Evolutionary conservation across 2,113 vertebrate species (phyloP).

Genomic region (Petroica traversi): DNA sequence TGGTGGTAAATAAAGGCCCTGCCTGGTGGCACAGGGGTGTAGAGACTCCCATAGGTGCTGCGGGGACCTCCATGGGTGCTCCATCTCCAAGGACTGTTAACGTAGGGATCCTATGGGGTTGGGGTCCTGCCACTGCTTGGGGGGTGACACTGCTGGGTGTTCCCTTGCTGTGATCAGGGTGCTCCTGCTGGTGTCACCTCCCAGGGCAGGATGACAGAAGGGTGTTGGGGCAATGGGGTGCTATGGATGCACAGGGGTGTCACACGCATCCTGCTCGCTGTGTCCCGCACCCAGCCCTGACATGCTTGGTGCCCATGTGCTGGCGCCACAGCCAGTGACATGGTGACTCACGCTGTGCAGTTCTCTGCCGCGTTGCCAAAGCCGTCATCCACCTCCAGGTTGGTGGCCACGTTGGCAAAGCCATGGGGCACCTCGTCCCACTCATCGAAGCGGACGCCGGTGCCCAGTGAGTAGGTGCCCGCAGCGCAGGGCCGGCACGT

Average conservation of each 20-base stretch:
- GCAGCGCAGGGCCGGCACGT: conserved; percentile 82
- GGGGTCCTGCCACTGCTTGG: neutral
- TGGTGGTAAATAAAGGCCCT: neutral
- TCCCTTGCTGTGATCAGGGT: neutral
- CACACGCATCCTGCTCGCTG: neutral
- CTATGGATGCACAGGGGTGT: neutral
- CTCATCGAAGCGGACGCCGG: conserved; percentile 86
- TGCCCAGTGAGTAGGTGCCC: conserved; percentile 92
- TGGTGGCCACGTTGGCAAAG: conserved; percentile 84
- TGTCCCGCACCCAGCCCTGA: neutral
- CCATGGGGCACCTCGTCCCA: conserved; percentile 89
- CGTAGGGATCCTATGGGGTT: neutral
- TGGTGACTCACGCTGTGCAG: conserved; percentile 83
- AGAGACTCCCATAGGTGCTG: neutral
- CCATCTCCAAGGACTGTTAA: accelerated
- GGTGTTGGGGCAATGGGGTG: accelerated
- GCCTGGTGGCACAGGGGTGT: neutral
- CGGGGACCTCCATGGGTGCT: neutral
- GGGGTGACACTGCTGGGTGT: neutral
- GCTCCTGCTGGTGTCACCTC: neutral
- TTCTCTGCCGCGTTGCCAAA: conserved; percentile 54
- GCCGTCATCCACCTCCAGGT: conserved; percentile 59
- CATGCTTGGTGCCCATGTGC: neutral
- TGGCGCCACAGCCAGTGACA: neutral
- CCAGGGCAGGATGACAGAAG: neutral